Evolutionary conservation across 1,140 invertebrate genomes (phyloP).

Genomic region (Hormaphis cornu): DNA sequence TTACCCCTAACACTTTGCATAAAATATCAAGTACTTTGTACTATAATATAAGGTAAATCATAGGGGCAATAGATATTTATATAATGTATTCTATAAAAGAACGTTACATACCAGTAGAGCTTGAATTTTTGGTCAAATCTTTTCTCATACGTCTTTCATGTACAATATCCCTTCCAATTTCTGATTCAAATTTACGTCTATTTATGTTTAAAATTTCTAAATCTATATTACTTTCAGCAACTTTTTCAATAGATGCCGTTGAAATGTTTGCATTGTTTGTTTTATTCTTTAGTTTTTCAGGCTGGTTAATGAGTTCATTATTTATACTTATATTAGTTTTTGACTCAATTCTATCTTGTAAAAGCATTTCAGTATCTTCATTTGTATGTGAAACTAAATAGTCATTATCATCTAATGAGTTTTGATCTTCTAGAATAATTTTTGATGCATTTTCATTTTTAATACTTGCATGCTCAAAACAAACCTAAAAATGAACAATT

Average conservation of each 20-base stretch:
- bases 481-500: not conserved
- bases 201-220: conserved; percentile 35
- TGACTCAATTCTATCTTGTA: not conserved
- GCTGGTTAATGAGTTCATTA: not conserved
- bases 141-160: conserved; percentile 46
- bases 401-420: not conserved
- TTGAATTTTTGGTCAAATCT: conserved; percentile 44
- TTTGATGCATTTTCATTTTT: not conserved
- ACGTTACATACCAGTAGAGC: conserved; percentile 33
- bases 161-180: conserved; percentile 48
- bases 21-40: too few species aligned
- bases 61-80: too few species aligned
- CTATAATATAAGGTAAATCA: too few species aligned
- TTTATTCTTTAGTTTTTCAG: not conserved
- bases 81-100: not conserved
- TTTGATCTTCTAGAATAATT: not conserved
- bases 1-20: too few species aligned
- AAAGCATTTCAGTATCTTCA: conserved; percentile 18
- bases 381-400: not conserved
- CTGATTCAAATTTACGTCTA: conserved; percentile 47
- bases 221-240: conserved; percentile 37
- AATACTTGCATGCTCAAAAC: not conserved
- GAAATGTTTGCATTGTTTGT: not conserved
- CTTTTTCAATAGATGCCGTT: not conserved
- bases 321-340: not conserved